Percentiles rank a stretch among this genome's conserved stretches.
Evolutionary conservation across 2,888 invertebrate species (phyloP).

Genomic region (Luffia ferchaultella): DNA sequence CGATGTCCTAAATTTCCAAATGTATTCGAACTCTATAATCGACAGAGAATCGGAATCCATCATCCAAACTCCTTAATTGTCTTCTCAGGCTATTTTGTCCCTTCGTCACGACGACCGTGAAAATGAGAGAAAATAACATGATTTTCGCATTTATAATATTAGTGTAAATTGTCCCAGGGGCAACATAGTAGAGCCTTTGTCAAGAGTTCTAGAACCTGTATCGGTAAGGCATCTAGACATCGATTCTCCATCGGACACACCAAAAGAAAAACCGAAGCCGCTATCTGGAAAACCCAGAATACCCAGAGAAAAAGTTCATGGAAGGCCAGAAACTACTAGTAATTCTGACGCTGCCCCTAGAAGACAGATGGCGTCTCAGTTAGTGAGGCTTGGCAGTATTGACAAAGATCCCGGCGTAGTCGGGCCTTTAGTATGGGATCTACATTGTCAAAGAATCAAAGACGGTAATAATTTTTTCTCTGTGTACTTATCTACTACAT

Average conservation of each 20-base stretch:
- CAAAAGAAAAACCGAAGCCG: constrained; percentile 21
- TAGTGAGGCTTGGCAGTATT: constrained; percentile 75
- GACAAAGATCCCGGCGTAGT: constrained; percentile 84
- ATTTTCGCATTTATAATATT: background rate
- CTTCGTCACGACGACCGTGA: too few relatives aligned
- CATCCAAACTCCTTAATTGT: too few relatives aligned
- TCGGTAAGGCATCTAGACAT: constrained; percentile 77
- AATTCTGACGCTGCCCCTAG: constrained; percentile 34
- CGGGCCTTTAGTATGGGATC: constrained; percentile 85
- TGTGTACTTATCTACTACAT: too few relatives aligned
- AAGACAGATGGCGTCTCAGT: constrained; percentile 51
- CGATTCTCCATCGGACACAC: constrained; percentile 40
- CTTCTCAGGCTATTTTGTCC: too few relatives aligned
- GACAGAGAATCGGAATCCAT: too few relatives aligned
- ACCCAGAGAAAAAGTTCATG: background rate
- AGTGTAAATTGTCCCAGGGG: constrained; percentile 54
- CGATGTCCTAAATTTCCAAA: too few relatives aligned
- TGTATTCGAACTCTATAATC: too few relatives aligned
- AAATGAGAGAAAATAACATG: too few relatives aligned
- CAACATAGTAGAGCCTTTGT: constrained; percentile 79
- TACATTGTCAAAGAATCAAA: constrained; percentile 75
- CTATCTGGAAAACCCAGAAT: constrained; percentile 7
- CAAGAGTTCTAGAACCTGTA: constrained; percentile 80
- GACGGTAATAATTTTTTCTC: constrained; percentile 38
- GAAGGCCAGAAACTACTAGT: background rate